Conservation (phyloP, 2,888 invertebrate genomes). For the Eupithecia tripunctaria region DNA sequence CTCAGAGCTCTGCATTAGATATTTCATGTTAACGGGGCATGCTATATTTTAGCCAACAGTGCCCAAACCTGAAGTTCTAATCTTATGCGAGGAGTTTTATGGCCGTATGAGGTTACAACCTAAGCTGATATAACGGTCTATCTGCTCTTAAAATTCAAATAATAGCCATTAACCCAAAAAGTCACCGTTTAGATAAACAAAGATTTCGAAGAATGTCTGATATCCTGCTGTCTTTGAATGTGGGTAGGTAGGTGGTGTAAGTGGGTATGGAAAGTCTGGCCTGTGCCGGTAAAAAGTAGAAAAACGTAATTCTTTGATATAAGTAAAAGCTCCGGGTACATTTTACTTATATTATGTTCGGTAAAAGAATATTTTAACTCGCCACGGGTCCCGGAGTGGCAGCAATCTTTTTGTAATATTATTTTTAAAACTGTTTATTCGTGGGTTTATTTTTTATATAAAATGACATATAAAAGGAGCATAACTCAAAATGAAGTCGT, state of each 20-base stretch:
- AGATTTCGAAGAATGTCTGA: constrained; percentile 26
- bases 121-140: constrained; percentile 39
- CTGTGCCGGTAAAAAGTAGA: not conserved
- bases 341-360: too few species aligned
- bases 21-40: constrained; percentile 23
- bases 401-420: not conserved
- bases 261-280: not conserved
- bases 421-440: too few species aligned
- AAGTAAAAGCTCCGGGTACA: not conserved
- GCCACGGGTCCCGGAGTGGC: not conserved
- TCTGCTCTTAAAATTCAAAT: constrained; percentile 43
- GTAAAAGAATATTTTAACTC: too few species aligned
- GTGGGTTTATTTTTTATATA: too few species aligned
- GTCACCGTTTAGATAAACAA: constrained; percentile 32
- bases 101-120: constrained; percentile 38
- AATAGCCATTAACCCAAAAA: constrained; percentile 45
- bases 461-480: too few species aligned
- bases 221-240: constrained; percentile 29
- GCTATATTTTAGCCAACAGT: constrained; percentile 24
- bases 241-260: constrained; percentile 12
- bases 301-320: not conserved
- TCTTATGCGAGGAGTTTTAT: constrained; percentile 30
- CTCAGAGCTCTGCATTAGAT: not conserved
- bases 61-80: constrained; percentile 36
- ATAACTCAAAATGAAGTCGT: not conserved